These are phyloP conservation scores for Phyllotis vaccarum DNA, from an alignment of 2,797 vertebrate species.

Conservation along the genomic window DNA sequence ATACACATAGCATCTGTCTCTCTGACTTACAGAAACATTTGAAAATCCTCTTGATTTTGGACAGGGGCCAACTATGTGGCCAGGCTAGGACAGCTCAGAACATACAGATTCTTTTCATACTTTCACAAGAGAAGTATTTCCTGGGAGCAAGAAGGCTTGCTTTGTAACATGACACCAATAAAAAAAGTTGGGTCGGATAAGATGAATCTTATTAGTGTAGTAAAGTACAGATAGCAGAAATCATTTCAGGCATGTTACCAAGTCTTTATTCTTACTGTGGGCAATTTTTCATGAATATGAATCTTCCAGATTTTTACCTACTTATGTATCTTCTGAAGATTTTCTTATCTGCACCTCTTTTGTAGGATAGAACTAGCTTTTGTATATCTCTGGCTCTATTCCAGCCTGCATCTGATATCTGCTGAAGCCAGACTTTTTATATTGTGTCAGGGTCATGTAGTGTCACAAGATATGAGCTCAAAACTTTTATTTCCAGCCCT, in stretches of 20 bases:
- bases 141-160: slow-evolving; percentile 63
- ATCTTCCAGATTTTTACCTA: not conserved
- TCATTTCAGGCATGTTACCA: not conserved
- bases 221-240: slow-evolving; percentile 26
- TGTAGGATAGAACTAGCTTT: not conserved
- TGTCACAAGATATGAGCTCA: not conserved
- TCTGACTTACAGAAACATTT: slow-evolving; percentile 65
- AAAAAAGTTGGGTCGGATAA: slow-evolving; percentile 42
- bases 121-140: slow-evolving; percentile 77
- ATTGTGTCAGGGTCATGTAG: not conserved
- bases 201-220: not conserved
- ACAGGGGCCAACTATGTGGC: slow-evolving; percentile 44
- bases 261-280: not conserved
- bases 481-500: not conserved
- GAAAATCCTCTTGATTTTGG: slow-evolving; percentile 66
- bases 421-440: not conserved
- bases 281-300: not conserved
- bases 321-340: not conserved
- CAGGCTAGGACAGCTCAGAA: slow-evolving; percentile 26
- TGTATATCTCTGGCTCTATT: not conserved
- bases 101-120: slow-evolving; percentile 71
- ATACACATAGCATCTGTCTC: not conserved
- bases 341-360: not conserved
- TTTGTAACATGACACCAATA: slow-evolving; percentile 55
- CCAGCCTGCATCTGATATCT: not conserved